A percentile compares a stretch with the other conserved stretches of the same genome.
These are phyloP conservation scores for Epistrophe grossulariae DNA, from an alignment of 2,888 invertebrate genomes.

Conservation along the genomic window DNA sequence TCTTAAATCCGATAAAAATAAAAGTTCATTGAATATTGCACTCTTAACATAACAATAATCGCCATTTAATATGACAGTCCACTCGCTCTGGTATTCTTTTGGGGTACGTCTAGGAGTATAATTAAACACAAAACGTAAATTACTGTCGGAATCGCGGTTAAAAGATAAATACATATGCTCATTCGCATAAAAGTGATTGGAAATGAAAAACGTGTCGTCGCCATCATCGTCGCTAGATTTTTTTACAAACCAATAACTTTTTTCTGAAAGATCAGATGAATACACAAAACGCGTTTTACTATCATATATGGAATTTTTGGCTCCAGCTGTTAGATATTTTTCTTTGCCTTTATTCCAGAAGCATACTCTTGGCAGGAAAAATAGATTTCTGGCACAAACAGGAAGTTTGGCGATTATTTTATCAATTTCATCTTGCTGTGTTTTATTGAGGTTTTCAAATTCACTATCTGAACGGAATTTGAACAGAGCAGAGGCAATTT, in stretches of 20 bases:
- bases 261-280: background rate
- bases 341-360: slow-evolving; percentile 28
- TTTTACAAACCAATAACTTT: slow-evolving; percentile 15
- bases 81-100: no score
- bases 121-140: no score
- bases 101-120: no score
- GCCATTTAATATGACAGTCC: no score
- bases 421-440: background rate
- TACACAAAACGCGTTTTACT: background rate
- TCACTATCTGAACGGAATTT: background rate
- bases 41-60: no score
- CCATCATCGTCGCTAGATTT: background rate
- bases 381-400: slow-evolving; percentile 18
- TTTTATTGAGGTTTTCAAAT: background rate
- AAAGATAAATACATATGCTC: slow-evolving; percentile 28
- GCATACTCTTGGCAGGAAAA: slow-evolving; percentile 24
- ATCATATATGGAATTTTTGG: background rate
- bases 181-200: background rate
- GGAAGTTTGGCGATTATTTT: slow-evolving; percentile 16
- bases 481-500: background rate
- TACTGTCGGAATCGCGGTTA: no score
- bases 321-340: slow-evolving; percentile 11
- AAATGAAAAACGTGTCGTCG: background rate
- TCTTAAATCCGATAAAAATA: no score
- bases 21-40: no score